phyloP scores from a whole-genome alignment of 2,888 invertebrate species.

The Drosophila algonquin region DNA sequence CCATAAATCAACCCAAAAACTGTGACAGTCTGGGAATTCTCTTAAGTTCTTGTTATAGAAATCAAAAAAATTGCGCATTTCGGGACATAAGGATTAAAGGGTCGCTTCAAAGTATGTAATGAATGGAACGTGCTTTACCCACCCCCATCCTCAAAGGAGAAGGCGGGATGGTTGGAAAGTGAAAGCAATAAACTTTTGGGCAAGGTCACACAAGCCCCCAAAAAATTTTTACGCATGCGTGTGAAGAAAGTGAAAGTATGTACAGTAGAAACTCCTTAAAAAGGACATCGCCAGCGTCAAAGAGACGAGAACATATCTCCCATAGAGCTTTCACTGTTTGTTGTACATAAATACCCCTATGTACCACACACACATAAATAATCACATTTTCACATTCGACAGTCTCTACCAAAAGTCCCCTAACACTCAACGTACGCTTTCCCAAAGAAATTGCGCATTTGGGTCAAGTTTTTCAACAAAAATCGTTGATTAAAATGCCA shows the following conservation, averaged over 20 bases:
- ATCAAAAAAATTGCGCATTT: slow-evolving; percentile 11
- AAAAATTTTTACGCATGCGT: slow-evolving; percentile 60
- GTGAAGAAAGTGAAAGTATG: slow-evolving; percentile 66
- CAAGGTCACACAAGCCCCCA: slow-evolving; percentile 5
- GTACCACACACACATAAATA: background rate
- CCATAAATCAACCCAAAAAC: slow-evolving; percentile 17
- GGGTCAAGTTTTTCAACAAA: slow-evolving; percentile 61
- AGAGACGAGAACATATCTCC: background rate
- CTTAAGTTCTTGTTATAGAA: background rate
- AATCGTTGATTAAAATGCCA: slow-evolving; percentile 50
- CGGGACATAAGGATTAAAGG: slow-evolving; percentile 7
- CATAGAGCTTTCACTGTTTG: background rate
- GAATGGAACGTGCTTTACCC: slow-evolving; percentile 35
- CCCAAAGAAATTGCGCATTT: slow-evolving; percentile 67
- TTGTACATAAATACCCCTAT: background rate
- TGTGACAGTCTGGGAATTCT: slow-evolving; percentile 2
- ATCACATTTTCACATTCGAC: background rate
- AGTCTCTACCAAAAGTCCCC: slow-evolving; percentile 22
- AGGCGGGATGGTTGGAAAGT: background rate
- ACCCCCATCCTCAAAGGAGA: background rate
- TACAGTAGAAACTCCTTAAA: slow-evolving; percentile 11
- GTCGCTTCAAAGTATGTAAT: slow-evolving; percentile 39
- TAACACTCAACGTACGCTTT: background rate
- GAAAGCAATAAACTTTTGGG: slow-evolving; percentile 8
- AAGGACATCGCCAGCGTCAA: slow-evolving; percentile 1